These are phyloP conservation scores for Etia nguti DNA, from an alignment of 2,113 vertebrate genomes.

Conservation along the genomic window DNA sequence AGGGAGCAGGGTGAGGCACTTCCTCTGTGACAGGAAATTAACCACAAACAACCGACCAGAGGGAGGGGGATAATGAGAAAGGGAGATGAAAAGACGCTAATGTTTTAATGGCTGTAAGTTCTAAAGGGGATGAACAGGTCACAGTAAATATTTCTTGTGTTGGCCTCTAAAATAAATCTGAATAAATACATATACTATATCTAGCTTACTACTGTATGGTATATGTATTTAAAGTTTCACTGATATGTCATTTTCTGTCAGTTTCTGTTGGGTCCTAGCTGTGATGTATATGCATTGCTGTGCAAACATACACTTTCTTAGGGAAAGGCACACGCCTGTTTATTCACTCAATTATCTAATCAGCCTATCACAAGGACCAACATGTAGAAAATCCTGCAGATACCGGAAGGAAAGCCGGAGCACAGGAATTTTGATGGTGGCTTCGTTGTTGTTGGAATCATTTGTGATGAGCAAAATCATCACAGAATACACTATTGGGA, in stretches of 20 bases:
- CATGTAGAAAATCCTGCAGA: not conserved
- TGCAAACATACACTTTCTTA: not conserved
- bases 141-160: not conserved
- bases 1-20: conserved; percentile 72
- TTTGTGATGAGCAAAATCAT: not conserved
- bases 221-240: not conserved
- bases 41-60: conserved; percentile 61
- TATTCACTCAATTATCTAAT: not conserved
- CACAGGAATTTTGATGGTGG: not conserved
- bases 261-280: not conserved
- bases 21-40: conserved; percentile 77
- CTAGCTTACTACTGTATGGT: not conserved
- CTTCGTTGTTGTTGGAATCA: not conserved
- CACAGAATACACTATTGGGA: not conserved
- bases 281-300: not conserved
- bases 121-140: conserved; percentile 17
- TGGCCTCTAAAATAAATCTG: not conserved
- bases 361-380: not conserved
- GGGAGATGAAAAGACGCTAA: conserved; percentile 34
- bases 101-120: conserved; percentile 12
- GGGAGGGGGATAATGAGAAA: conserved; percentile 1
- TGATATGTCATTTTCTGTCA: not conserved
- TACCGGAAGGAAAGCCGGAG: not conserved
- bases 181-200: not conserved
- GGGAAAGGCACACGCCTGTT: not conserved